phyloP scores from a whole-genome alignment of 2,888 invertebrate genomes.

The Ophion costatus region DNA sequence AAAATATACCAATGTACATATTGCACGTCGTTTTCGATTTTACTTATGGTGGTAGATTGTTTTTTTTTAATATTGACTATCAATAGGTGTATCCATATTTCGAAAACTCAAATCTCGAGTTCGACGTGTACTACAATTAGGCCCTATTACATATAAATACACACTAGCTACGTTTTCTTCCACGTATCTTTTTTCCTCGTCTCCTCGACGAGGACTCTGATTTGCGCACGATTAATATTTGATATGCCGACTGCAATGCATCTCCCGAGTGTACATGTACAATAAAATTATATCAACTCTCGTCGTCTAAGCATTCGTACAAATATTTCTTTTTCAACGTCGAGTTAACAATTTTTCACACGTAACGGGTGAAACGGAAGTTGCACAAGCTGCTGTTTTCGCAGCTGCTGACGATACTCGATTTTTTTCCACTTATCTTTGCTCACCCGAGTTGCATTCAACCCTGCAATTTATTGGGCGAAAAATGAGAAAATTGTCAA shows the following conservation, averaged over 20 bases:
- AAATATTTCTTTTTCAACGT: background rate
- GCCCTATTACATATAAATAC: slow-evolving; percentile 24
- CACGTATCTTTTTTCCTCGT: slow-evolving; percentile 21
- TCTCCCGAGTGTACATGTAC: background rate
- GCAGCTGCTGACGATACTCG: background rate
- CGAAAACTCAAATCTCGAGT: slow-evolving; percentile 19
- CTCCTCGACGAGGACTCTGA: slow-evolving; percentile 36
- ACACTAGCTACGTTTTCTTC: slow-evolving; percentile 18
- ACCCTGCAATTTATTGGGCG: background rate
- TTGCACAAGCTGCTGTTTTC: background rate
- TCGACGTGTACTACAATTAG: slow-evolving; percentile 27
- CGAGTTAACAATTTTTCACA: background rate
- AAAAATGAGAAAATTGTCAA: background rate
- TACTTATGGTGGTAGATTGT: background rate
- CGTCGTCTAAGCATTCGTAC: background rate
- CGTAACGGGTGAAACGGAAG: background rate
- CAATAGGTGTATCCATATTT: slow-evolving; percentile 22
- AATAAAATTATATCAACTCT: slow-evolving; percentile 6
- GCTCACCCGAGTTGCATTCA: background rate
- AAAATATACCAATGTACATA: slow-evolving; percentile 35
- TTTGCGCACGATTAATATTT: slow-evolving; percentile 30
- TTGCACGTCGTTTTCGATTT: slow-evolving; percentile 10
- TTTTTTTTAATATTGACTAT: slow-evolving; percentile 54
- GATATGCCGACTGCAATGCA: slow-evolving; percentile 17
- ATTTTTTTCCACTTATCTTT: background rate